These are phyloP conservation scores for Aspiorhynchus laticeps DNA, from an alignment of 2,113 vertebrate species.

Conservation along the genomic window DNA sequence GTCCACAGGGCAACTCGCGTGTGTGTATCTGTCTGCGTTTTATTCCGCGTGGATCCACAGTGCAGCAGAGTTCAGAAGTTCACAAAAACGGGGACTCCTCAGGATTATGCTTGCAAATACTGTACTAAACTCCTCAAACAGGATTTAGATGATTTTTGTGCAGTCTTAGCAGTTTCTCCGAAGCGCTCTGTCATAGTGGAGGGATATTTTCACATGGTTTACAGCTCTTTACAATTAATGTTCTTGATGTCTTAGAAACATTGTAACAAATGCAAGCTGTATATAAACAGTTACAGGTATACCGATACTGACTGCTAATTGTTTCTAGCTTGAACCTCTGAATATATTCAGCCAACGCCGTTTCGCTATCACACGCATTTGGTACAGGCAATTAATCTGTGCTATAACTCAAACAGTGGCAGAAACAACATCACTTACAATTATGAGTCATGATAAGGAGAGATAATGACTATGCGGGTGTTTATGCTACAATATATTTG, in stretches of 20 bases:
- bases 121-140: background rate
- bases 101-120: slow-evolving; percentile 1
- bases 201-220: background rate
- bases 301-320: background rate
- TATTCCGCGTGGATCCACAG: background rate
- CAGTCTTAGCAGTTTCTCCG: background rate
- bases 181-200: background rate
- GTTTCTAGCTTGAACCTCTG: background rate
- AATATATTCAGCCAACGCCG: background rate
- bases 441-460: slow-evolving; percentile 30
- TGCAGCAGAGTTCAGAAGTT: slow-evolving; percentile 24
- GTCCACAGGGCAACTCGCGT: slow-evolving; percentile 26
- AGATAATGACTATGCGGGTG: slow-evolving; percentile 30
- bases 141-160: slow-evolving; percentile 1
- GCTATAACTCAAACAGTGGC: slow-evolving; percentile 11
- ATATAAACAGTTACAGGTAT: background rate
- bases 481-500: slow-evolving; percentile 14
- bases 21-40: background rate
- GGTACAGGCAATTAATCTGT: background rate
- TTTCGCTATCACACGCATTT: background rate
- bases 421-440: slow-evolving; percentile 28
- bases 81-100: background rate
- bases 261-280: background rate
- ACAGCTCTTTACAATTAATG: background rate
- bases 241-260: background rate